Base-by-base conservation (phyloP, 2,888 invertebrate species). In the Scaptomyza tumidula region DNA sequence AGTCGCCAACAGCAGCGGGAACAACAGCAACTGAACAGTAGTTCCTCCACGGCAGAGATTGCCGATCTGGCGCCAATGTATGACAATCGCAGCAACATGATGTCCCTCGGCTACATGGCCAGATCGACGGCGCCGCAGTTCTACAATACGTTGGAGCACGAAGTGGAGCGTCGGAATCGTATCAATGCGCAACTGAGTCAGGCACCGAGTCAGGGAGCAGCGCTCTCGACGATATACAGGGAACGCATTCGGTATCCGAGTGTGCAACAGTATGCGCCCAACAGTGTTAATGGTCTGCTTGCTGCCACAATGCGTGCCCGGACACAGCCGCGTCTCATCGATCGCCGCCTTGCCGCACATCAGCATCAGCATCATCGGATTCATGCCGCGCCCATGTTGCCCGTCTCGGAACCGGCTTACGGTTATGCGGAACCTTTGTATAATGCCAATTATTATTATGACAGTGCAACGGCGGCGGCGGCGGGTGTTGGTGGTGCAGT, bases 381-480 rank as follows among this genome's bases (percentile, higher is more conserved):
- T 11, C 83, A 84, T 45, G 84, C 87, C 1, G 90, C 90, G 37
- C 90, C 89, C 27, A 50, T 50, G 24, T 75, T 88, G 63, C 71
- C 88, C 19, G 19, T 19, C 16, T 49, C 83, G 6, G 91, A 92
- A 57, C 90, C 92, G 0, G 87, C 89, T 31, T 92, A 92, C 54
- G 91, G 90, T 76, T 94, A 95, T 90, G 92, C 94, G 84, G 91
- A 95, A 93, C 92, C 96, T 19, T 95, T 96, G 86, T 96, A 96
- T 88, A 96, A 96, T 90, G 96, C 96, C 92, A 96, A 96, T 59
- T 95, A 96, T 88, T 93, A 96, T 37, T 93, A 96, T 73, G 96
- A 96, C 94, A 83, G 79, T 33, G 84, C 84, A 6, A 76, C 70
- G 0, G 49, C 95, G 0, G 90, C 70, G 0, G 49, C 95, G 0